Evolutionary conservation across 2,888 invertebrate genomes (phyloP).

Genomic region (Homarus gammarus): DNA sequence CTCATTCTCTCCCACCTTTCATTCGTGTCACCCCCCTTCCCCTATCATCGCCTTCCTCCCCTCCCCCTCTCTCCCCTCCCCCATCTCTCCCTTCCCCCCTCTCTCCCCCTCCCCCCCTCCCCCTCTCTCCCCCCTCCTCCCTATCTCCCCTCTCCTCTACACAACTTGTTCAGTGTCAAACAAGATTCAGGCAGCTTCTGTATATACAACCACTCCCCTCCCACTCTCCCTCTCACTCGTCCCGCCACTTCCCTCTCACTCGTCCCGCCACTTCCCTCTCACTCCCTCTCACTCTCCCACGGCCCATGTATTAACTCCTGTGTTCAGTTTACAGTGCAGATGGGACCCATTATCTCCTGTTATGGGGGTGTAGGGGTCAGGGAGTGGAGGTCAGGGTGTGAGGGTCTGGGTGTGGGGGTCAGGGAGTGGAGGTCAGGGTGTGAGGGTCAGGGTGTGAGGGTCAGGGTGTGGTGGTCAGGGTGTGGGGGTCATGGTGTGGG

Average conservation of each 20-base stretch:
- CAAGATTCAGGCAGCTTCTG: neutral
- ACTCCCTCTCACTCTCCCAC: neutral
- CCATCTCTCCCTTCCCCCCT: neutral
- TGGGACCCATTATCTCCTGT: too few species aligned
- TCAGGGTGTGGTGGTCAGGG: too few species aligned
- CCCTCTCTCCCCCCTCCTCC: slow-evolving; percentile 9
- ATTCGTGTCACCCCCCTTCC: neutral
- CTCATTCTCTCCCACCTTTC: neutral
- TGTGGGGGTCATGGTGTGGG: too few species aligned
- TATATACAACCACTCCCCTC: neutral
- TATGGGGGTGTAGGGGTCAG: too few species aligned
- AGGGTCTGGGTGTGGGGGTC: too few species aligned
- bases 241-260: neutral
- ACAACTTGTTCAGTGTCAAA: too few species aligned
- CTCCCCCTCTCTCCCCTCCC: slow-evolving; percentile 1
- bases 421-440: too few species aligned
- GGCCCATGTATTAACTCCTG: too few species aligned
- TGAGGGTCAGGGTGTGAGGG: too few species aligned
- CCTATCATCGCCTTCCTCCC: neutral
- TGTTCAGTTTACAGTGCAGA: too few species aligned
- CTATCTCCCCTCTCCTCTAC: neutral
- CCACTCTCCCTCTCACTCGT: neutral
- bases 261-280: slow-evolving; percentile 11
- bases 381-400: too few species aligned
- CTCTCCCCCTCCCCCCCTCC: slow-evolving; percentile 13